phyloP scores from a whole-genome alignment of 1,140 invertebrate species.

The Eriocheir sinensis region DNA sequence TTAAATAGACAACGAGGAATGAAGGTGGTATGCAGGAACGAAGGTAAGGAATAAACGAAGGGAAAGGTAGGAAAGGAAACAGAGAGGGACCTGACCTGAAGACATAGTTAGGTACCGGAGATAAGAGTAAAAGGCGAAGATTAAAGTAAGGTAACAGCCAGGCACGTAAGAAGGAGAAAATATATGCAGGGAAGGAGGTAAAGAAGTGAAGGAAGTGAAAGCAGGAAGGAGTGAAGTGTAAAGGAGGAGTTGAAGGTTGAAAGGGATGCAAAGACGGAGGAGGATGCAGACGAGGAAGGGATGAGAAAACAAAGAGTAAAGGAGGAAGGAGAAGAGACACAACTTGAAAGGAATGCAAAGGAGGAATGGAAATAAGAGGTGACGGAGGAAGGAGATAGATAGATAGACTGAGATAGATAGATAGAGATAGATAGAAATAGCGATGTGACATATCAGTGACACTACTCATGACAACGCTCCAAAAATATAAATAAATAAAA shows the following conservation, averaged over 20 bases:
- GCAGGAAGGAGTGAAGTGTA: too few relatives aligned
- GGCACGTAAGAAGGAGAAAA: neutral
- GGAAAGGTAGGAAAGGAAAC: neutral
- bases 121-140: neutral
- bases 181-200: neutral
- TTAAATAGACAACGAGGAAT: neutral
- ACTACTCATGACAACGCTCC: too few relatives aligned
- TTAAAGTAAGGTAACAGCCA: neutral
- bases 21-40: neutral
- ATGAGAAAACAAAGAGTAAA: too few relatives aligned
- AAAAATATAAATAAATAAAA: neutral
- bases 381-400: too few relatives aligned
- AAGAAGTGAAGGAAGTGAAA: neutral
- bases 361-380: too few relatives aligned
- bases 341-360: too few relatives aligned
- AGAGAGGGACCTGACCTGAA: neutral
- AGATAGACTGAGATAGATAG: too few relatives aligned
- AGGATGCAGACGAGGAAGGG: neutral
- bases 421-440: too few relatives aligned
- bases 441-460: too few relatives aligned
- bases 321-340: too few relatives aligned
- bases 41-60: neutral
- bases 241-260: too few relatives aligned
- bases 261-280: too few relatives aligned
- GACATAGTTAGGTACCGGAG: neutral